A percentile compares a stretch with the other conserved stretches of the same genome.
Evolutionary conservation across 2,797 vertebrate genomes (phyloP).

Genomic region (Halcyon smyrnensis): DNA sequence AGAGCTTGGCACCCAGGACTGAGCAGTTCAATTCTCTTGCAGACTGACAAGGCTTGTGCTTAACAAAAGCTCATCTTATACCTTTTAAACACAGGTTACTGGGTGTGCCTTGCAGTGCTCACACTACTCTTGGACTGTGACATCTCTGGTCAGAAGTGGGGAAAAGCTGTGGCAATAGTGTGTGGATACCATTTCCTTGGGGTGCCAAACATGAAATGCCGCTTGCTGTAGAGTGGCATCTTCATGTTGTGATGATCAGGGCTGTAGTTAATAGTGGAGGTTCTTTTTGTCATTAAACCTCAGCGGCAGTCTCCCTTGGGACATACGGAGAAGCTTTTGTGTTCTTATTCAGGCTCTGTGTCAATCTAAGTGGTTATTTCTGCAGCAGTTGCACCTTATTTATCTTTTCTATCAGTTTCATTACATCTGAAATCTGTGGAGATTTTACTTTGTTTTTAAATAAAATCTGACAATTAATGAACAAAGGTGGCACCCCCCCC

Average conservation of each 20-base stretch:
- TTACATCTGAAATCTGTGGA: neutral
- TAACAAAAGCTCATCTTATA: neutral
- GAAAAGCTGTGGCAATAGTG: neutral
- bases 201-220: neutral
- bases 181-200: neutral
- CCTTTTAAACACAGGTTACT: neutral
- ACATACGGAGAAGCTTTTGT: neutral
- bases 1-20: neutral
- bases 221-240: neutral
- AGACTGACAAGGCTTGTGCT: neutral
- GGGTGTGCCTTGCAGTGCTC: neutral
- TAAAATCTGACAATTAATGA: neutral
- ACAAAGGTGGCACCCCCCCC: neutral
- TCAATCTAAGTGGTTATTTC: neutral
- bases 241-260: neutral
- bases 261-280: neutral
- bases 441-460: neutral
- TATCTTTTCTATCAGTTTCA: neutral
- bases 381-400: neutral
- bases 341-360: neutral
- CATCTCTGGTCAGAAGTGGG: neutral
- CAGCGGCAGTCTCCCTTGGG: neutral
- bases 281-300: neutral
- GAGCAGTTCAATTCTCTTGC: accelerated
- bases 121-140: neutral